Base-by-base conservation (phyloP, 2,797 vertebrate genomes). In the Diplodus puntazzo region DNA sequence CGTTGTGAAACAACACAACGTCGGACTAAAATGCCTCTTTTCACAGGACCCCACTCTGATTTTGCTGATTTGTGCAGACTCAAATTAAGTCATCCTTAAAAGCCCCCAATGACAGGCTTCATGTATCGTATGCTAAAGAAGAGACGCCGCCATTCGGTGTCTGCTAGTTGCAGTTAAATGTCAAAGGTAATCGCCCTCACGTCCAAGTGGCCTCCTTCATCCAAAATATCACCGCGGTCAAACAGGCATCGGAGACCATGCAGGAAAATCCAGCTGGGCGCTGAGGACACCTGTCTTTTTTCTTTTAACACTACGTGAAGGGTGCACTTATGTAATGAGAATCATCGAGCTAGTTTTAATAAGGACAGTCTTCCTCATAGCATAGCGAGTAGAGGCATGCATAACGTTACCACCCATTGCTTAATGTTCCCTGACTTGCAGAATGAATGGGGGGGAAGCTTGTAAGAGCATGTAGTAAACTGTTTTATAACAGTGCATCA, bases 161-260 rank as follows among this genome's bases (percentile, higher is more conserved):
- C 50, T 12, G 54, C 0, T 10, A 61, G 42, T 20, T 4, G n/a
- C 10, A n/a, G 5, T 62, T 55, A 95, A 95, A 95, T 93, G 94
- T 90, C 95, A 95, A 92, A 92, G 89, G 91, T 94, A 68, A 72
- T 21, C 21, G 27, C 17, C 34, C 30, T 62, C 64, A 63, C 30
- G 63, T 46, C 34, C 49, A 57, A 77, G 25, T 75, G 81, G 59
- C 48, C 62, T 45, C 42, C 17, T 49, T 11, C 39, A 63, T 49
- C 42, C 52, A 4, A 84, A 88, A 91, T 68, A 83, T 82, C 91
- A 88, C 43, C 16, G 63, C 68, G 83, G 81, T 89, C 90, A 81
- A 10, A n/a, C 68, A 81, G 70, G 66, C 81, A 83, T 50, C 21
- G 30, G 52, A 70, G 20, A 48, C 69, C 25, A 17, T 3, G 68